A percentile compares a stretch with the other conserved stretches of the same genome.
phyloP scores from a whole-genome alignment of 1,140 invertebrate genomes.

The Calephelis virginiensis region DNA sequence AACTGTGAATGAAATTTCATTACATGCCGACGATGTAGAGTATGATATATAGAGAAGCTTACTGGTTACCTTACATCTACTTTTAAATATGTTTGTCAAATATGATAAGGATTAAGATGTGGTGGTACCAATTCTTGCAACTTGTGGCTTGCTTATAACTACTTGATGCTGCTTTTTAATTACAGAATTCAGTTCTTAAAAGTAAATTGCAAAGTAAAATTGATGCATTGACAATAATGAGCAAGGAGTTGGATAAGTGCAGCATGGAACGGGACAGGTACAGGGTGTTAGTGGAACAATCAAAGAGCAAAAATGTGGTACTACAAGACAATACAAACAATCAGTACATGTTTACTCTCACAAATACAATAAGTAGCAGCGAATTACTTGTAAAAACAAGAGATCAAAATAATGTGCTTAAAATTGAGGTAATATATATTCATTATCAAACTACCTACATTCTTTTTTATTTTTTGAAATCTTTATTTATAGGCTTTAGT shows the following conservation, averaged over 20 bases:
- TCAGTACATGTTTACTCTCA: constrained; percentile 53
- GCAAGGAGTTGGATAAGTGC: constrained; percentile 88
- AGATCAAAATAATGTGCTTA: constrained; percentile 70
- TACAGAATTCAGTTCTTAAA: constrained; percentile 80
- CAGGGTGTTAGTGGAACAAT: constrained; percentile 89
- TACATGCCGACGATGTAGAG: too few relatives aligned
- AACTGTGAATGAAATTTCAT: too few relatives aligned
- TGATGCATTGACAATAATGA: constrained; percentile 87
- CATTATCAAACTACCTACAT: neutral
- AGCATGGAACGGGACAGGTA: constrained; percentile 89
- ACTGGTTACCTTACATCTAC: too few relatives aligned
- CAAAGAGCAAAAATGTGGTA: constrained; percentile 81
- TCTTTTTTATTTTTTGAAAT: neutral
- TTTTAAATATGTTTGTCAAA: too few relatives aligned
- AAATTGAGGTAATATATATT: constrained; percentile 59
- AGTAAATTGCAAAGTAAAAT: constrained; percentile 89
- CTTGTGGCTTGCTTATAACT: neutral
- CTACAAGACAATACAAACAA: constrained; percentile 40
- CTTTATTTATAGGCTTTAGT: too few relatives aligned
- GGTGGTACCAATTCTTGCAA: too few relatives aligned
- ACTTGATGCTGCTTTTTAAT: constrained; percentile 21
- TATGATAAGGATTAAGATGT: too few relatives aligned
- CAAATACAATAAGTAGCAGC: constrained; percentile 64
- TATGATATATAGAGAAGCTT: too few relatives aligned
- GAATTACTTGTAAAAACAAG: constrained; percentile 72